Conservation (phyloP, 2,888 invertebrate genomes). For the Steinernema carpocapsae region DNA sequence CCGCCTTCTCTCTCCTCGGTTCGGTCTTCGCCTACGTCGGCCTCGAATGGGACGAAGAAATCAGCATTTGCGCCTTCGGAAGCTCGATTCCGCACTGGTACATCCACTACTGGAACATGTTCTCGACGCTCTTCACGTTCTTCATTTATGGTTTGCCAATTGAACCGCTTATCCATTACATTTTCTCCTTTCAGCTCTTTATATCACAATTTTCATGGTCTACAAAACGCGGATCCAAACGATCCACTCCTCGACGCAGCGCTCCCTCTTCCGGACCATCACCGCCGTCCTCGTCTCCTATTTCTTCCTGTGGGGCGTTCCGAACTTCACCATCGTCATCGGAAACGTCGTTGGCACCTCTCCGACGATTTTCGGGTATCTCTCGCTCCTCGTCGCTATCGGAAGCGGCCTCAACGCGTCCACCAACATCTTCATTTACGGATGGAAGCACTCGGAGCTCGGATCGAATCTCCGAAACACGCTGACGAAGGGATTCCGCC, state of each 20-base stretch:
- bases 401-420: neutral
- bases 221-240: conserved; percentile 9
- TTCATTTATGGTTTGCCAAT: neutral
- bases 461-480: neutral
- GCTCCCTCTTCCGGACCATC: conserved; percentile 8
- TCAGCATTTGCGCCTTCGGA: conserved; percentile 1
- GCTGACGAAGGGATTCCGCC: neutral
- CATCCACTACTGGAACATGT: conserved; percentile 16
- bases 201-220: neutral
- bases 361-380: neutral
- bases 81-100: conserved; percentile 19
- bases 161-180: neutral
- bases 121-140: conserved; percentile 3
- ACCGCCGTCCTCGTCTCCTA: conserved; percentile 31
- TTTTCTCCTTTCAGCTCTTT: neutral
- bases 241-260: conserved; percentile 2
- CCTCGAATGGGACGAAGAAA: neutral
- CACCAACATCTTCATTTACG: conserved; percentile 32
- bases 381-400: neutral
- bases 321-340: conserved; percentile 11
- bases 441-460: conserved; percentile 22
- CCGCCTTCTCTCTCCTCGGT: neutral
- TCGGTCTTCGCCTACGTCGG: neutral
- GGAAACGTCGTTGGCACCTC: neutral
- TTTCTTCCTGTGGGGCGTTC: conserved; percentile 11